Evolutionary conservation across 2,113 vertebrate species (phyloP).

Genomic region (Chaetorhynchus papuensis): DNA sequence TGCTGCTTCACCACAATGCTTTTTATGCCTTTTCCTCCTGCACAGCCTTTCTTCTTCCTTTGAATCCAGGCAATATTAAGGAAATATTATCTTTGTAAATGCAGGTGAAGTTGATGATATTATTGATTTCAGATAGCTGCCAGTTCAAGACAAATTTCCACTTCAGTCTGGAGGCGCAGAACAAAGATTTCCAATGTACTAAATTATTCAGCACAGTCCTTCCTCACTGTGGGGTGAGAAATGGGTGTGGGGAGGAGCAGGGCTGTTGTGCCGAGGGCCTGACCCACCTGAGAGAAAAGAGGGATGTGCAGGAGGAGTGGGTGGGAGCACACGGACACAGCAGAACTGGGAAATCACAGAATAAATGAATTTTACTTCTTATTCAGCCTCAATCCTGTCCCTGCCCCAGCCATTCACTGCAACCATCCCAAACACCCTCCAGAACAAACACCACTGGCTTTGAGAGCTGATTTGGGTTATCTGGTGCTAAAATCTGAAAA

Average conservation of each 20-base stretch:
- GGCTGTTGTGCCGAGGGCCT: neutral
- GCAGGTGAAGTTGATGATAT: neutral
- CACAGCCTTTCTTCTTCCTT: neutral
- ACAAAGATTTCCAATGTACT: conserved; percentile 32
- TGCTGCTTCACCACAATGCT: neutral
- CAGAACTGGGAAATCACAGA: accelerated
- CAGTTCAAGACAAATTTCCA: neutral
- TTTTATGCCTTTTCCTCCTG: neutral
- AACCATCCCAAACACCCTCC: neutral
- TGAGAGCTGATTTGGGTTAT: no score
- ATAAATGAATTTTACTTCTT: neutral
- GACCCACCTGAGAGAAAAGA: accelerated
- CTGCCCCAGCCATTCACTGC: neutral
- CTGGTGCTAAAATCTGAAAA: accelerated
- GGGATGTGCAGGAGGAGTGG: neutral
- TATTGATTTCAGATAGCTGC: conserved; percentile 41
- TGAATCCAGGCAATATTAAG: neutral
- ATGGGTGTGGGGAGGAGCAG: neutral
- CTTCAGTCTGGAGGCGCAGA: neutral
- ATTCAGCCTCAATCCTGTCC: neutral
- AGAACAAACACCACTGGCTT: accelerated
- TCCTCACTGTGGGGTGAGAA: neutral
- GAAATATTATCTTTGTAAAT: conserved; percentile 40
- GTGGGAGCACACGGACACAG: accelerated
- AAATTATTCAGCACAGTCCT: neutral